Percentiles rank a stretch among this genome's conserved stretches.
phyloP scores from a whole-genome alignment of 2,113 vertebrate species.

The Oncorhynchus clarkii region DNA sequence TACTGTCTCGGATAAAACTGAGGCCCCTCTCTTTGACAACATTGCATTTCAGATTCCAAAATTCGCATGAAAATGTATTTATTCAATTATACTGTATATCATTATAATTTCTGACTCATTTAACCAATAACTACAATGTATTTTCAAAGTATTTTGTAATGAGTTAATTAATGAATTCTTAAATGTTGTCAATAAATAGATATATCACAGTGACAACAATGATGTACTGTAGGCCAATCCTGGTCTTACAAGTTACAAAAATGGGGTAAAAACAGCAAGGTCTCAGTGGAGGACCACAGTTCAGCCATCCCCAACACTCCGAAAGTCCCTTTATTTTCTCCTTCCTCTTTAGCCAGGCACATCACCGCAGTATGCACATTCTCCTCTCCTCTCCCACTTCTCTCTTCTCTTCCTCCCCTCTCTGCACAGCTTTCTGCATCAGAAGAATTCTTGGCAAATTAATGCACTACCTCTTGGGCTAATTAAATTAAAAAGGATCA shows the following conservation, averaged over 20 bases:
- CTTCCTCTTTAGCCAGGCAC: conserved; percentile 74
- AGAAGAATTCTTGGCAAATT: conserved; percentile 99
- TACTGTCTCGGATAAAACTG: background rate
- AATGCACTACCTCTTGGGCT: conserved; percentile 98
- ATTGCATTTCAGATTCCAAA: background rate
- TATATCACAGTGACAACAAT: background rate
- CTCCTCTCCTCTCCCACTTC: conserved; percentile 7
- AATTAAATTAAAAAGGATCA: conserved; percentile 99
- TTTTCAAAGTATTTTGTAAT: background rate
- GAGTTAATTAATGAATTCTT: background rate
- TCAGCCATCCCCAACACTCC: background rate
- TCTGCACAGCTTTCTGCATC: conserved; percentile 90
- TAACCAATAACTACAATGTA: conserved; percentile 13
- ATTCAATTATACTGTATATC: background rate
- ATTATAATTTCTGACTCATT: background rate
- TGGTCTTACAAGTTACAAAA: background rate
- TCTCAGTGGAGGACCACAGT: background rate
- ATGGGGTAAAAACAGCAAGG: background rate
- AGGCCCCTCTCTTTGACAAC: background rate
- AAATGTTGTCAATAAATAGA: background rate
- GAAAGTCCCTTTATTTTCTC: conserved; percentile 59
- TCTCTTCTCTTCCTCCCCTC: background rate
- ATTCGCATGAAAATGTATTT: background rate
- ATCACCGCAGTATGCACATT: conserved; percentile 88
- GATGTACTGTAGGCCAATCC: background rate